Evolutionary conservation across 2,797 vertebrate genomes (phyloP), one percentile per base, ranked within the genome.

Genomic region (Podargus strigoides): DNA sequence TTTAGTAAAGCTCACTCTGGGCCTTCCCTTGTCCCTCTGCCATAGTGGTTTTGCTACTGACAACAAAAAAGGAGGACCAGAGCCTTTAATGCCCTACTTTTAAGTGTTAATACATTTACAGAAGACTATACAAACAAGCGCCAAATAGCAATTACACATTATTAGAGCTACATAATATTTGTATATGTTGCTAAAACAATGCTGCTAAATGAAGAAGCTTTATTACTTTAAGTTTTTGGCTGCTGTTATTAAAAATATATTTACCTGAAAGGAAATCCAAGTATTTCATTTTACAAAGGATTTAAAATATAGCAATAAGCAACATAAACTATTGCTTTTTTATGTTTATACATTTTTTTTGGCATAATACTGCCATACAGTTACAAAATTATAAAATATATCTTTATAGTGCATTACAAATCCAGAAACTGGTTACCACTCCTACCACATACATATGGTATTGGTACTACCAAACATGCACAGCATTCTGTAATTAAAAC

Each of bases 381-480:
- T 95, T 97, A 97, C 93, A 97, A 95, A 97, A 97, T 97, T 97
- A 97, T 94, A 97, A 98, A 98, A 96, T 97, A 93, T 84, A 93
- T 90, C 94, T 93, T 93, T 91, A 85, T 92, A 96, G 92, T 96
- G 96, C 94, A 96, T 96, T 95, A 95, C 96, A 97, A 94, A 96
- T 93, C 97, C 97, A 98, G 97, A 98, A 97, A 97, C 97, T 97
- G 96, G 97, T 97, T 97, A 97, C 96, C 94, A 93, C 95, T 95
- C 91, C 95, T 96, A 97, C 97, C 97, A 97, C 97, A 97, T 74
- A 98, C 84, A 95, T 90, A 97, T 96, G 96, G 97, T 96, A 97
- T 93, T 96, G 91, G 94, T 95, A 93, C 91, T 92, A 89, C 91
- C 93, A 95, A 93, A 96, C 96, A 97, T 90, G 96, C 96, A 95